These are phyloP conservation scores for Phyto melanocephala DNA, from an alignment of 2,888 invertebrate genomes.

Conservation along the genomic window DNA sequence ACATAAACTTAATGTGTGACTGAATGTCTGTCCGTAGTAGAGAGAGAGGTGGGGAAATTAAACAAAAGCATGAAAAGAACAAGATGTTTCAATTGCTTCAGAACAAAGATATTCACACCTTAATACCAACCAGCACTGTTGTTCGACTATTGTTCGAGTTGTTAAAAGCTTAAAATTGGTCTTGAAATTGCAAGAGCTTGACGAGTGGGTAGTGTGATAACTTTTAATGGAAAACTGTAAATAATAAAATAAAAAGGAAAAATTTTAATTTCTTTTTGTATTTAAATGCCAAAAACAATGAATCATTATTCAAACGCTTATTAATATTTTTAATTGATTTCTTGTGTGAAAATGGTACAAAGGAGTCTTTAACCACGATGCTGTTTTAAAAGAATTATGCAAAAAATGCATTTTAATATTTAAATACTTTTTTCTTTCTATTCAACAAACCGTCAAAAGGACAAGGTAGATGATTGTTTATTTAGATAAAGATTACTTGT, in stretches of 20 bases:
- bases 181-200: constrained; percentile 4
- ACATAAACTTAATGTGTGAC: constrained; percentile 6
- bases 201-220: neutral
- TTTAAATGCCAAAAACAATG: constrained; percentile 41
- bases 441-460: no score
- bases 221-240: constrained; percentile 45
- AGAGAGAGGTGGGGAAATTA: neutral
- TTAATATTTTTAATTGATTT: constrained; percentile 27
- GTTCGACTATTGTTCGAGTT: neutral
- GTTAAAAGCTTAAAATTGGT: constrained; percentile 59
- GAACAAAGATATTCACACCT: constrained; percentile 28
- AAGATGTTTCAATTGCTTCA: constrained; percentile 27
- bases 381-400: neutral
- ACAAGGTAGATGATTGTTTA: no score
- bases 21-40: neutral
- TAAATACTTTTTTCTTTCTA: no score
- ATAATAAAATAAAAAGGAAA: constrained; percentile 25
- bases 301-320: constrained; percentile 47
- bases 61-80: constrained; percentile 40
- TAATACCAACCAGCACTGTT: neutral
- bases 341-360: neutral
- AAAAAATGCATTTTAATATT: neutral
- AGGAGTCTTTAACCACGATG: neutral
- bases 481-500: no score
- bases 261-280: constrained; percentile 29